Base-by-base conservation (phyloP, 1,140 invertebrate species). In the Delia radicum region DNA sequence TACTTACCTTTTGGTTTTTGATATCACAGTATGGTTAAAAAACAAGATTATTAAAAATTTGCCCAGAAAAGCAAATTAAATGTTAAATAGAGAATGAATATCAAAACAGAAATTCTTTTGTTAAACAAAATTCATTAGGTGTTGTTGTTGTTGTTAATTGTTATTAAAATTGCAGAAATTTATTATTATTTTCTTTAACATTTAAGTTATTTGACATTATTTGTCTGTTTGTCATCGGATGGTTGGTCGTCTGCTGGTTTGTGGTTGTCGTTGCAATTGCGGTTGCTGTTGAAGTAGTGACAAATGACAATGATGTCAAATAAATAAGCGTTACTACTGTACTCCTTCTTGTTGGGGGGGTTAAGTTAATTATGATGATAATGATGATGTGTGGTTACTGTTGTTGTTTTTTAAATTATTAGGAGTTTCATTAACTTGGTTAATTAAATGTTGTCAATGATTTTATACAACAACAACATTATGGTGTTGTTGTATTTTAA, bases 1-100 rank as follows among this genome's bases (percentile, higher is more conserved):
- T 27, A 80, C 82, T 84, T 65, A 84, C 82, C 82, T 84, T 84
- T 84, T 82, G 82, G 79, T 84, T 82, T 80, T 76, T 82, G 79
- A 81, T 84, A 84, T 84, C 82, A 84, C 82, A 84, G 82, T 84
- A 84, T 79, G 79, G 81, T 80, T 82, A 72, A 62, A 26, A 42
- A 63, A 73, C 69, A 74, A 31, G 62, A 55, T 73, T 63, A n/a
- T 76, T 73, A 33, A 73, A 37, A 24, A 55, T 55, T 42, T 63
- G 74, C 15, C 27, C 28, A 24, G n/a, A n/a, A 75, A 18, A 69
- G 46, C 15, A 55, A 55, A 24, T 55, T 18, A 21, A 5, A 7
- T 21, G 48, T 21, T 21, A 6, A 21, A 21, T 48, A 15, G 18
- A 15, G 15, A 55, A 21, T 55, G 46, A 55, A 55, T 55, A 55